These are phyloP conservation scores for Macaca mulatta DNA, from an alignment of 2,113 vertebrate genomes.

Conservation along the genomic window DNA sequence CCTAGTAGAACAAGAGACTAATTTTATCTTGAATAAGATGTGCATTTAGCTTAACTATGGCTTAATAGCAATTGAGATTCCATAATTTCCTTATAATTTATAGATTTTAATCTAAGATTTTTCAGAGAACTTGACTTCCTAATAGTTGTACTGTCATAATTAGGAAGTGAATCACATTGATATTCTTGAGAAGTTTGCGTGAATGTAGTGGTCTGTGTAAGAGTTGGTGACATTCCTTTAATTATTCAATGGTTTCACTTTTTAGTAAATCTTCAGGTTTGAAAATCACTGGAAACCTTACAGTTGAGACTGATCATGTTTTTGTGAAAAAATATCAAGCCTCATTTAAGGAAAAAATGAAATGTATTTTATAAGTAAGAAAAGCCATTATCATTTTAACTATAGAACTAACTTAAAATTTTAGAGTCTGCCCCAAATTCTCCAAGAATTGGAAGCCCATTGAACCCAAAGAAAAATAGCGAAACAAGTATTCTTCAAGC, in stretches of 20 bases:
- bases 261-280: constrained; percentile 16
- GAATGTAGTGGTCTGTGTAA: background rate
- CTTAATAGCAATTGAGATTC: background rate
- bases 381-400: constrained; percentile 62
- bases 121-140: background rate
- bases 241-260: constrained; percentile 1
- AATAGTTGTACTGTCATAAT: background rate
- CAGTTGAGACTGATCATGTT: constrained; percentile 30
- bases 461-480: constrained; percentile 76
- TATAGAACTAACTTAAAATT: constrained; percentile 77
- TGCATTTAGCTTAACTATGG: background rate
- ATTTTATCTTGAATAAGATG: background rate
- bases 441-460: constrained; percentile 81
- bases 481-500: constrained; percentile 83
- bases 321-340: constrained; percentile 23
- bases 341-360: background rate
- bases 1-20: background rate
- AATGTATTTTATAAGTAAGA: constrained; percentile 3
- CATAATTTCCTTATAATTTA: background rate
- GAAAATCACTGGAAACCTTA: constrained; percentile 28
- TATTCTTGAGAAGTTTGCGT: background rate
- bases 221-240: background rate
- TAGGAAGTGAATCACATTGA: background rate
- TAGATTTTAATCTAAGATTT: background rate
- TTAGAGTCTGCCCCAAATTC: constrained; percentile 87